Conservation (phyloP, 2,113 vertebrate species). For the Psammodynastes pulverulentus region DNA sequence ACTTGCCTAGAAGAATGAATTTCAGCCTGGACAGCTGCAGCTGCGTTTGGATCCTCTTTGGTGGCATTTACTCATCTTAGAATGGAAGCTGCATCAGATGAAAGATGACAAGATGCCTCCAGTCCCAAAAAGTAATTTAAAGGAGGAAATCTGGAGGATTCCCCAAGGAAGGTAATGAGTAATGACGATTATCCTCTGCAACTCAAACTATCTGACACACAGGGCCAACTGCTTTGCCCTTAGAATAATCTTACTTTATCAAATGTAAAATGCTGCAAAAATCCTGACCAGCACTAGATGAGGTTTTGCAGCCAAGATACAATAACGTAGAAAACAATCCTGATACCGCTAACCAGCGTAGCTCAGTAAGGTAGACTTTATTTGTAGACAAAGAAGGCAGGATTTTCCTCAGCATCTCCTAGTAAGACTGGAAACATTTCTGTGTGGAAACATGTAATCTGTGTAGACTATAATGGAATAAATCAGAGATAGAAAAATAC, state of each 20-base stretch:
- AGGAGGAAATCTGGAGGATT: not conserved
- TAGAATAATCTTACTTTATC: not conserved
- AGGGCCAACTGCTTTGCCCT: not conserved
- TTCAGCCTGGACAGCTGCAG: not conserved
- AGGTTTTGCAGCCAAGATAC: not conserved
- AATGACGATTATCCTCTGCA: not conserved
- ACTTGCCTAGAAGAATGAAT: not conserved
- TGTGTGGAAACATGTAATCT: not conserved
- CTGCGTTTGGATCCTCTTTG: not conserved
- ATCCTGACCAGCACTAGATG: not conserved
- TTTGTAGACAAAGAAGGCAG: not conserved
- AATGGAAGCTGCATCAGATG: not conserved
- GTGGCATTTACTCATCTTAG: not conserved
- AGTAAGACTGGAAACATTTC: not conserved
- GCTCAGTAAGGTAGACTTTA: not conserved
- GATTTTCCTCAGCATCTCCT: not conserved
- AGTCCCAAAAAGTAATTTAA: not conserved
- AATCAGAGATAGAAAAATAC: not conserved
- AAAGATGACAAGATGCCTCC: not conserved
- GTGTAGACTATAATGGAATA: not conserved
- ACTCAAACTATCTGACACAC: not conserved
- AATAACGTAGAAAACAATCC: not conserved
- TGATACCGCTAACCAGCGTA: not conserved
- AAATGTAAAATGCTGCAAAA: not conserved
- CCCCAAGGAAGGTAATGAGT: not conserved